A percentile compares a stretch with the other conserved stretches of the same genome.
These are phyloP conservation scores for Sceloporus tristichus DNA, from an alignment of 2,113 vertebrate species.

Conservation along the genomic window DNA sequence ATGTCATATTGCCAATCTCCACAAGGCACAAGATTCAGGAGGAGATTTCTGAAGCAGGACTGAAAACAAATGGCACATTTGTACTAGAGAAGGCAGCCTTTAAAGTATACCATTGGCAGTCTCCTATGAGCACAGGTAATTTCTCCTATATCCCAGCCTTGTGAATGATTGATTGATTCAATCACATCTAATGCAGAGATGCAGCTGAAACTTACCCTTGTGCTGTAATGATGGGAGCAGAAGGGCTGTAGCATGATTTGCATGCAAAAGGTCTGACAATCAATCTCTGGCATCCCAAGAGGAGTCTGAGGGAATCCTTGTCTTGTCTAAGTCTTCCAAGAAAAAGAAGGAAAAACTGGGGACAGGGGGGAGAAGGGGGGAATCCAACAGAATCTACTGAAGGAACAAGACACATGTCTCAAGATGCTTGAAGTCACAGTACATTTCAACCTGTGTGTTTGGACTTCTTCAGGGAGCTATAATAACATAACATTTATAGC, in stretches of 20 bases:
- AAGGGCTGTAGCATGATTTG: not conserved
- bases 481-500: no score
- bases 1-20: not conserved
- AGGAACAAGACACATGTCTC: no score
- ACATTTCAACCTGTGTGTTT: no score
- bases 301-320: not conserved
- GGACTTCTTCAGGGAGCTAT: no score
- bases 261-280: not conserved
- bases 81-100: not conserved
- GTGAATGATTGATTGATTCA: not conserved
- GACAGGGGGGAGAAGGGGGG: no score
- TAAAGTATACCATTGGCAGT: not conserved
- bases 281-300: not conserved
- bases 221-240: not conserved
- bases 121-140: not conserved
- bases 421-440: no score
- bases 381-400: no score
- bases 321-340: no score
- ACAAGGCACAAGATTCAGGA: not conserved
- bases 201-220: not conserved
- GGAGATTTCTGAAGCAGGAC: not conserved
- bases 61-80: not conserved
- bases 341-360: no score
- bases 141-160: not conserved
- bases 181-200: not conserved